Evolutionary conservation across 2,797 vertebrate species (phyloP), one percentile per base, ranked within the genome.

Genomic region (Amazona finschi): DNA sequence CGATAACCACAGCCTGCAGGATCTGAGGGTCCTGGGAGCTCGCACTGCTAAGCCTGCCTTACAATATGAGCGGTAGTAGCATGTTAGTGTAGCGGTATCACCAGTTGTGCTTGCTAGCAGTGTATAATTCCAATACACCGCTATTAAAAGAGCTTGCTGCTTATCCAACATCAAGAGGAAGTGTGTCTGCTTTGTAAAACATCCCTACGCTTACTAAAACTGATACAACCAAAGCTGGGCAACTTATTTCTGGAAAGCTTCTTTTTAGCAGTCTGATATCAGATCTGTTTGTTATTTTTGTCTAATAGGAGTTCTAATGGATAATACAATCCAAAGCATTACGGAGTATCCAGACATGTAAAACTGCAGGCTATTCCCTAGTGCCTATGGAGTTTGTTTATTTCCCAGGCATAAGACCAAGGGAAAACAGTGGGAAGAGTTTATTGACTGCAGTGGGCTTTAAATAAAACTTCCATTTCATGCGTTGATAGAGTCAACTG

Each of bases 391-490:
- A 52, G 66, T 73, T 89, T 83, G 49, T 91, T 89, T 91, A 66
- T 87, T 93, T 95, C 71, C 74, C 94, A 94, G 91, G 36, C 27
- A 0, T 39, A 41, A 30, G 47, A 15, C 22, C 19, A 15, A 20
- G 64, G 64, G 80, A 89, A 70, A 73, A 49, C 50, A 89, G 72
- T 69, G 65, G 89, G 90, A 94, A 91, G 62, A 70, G 80, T 88
- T 84, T 93, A 88, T 55, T 77, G 77, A 79, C 64, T 93, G 75
- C 70, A 76, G 21, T 30, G 46, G 46, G 27, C 57, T 96, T 94
- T 91, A 93, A 91, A 94, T 90, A 91, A 88, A 85, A 47, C 77
- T 79, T 85, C 80, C 3, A 49, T 91, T 94, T 90, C 78, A 93
- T 90, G 71, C 47, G 33, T 64, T 22, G 44, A 55, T 87, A 65